Evolutionary conservation across 2,888 invertebrate species (phyloP).

Genomic region (Tillus elongatus): DNA sequence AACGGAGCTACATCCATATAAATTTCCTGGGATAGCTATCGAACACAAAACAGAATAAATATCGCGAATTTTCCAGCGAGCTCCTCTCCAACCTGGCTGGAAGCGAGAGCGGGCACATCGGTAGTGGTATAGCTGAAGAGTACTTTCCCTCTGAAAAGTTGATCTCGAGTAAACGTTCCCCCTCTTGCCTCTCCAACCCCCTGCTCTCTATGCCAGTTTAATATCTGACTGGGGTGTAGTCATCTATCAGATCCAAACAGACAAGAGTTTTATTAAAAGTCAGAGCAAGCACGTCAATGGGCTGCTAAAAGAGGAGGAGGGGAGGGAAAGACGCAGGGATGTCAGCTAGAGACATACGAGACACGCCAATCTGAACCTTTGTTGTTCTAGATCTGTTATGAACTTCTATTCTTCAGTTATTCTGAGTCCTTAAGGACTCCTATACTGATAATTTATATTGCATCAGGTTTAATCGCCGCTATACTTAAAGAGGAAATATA

Average conservation of each 20-base stretch:
- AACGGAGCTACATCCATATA: constrained; percentile 27
- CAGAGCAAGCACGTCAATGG: constrained; percentile 43
- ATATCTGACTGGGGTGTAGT: constrained; percentile 47
- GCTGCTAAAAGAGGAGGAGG: constrained; percentile 25
- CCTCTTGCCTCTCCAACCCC: constrained; percentile 20
- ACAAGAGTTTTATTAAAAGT: constrained; percentile 50
- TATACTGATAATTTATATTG: too few species aligned
- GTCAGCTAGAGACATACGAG: constrained; percentile 26
- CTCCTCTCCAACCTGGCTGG: constrained; percentile 9
- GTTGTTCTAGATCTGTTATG: constrained; percentile 8
- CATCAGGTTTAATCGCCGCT: too few species aligned
- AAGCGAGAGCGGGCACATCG: constrained; percentile 7
- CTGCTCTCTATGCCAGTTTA: constrained; percentile 35
- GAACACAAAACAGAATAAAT: constrained; percentile 28
- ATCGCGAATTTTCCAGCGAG: constrained; percentile 17
- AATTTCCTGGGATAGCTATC: constrained; percentile 29
- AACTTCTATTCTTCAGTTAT: not conserved
- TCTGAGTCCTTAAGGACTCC: constrained; percentile 1
- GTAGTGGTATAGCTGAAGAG: constrained; percentile 21
- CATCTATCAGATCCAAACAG: constrained; percentile 49
- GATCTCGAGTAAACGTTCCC: constrained; percentile 30
- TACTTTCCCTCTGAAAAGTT: constrained; percentile 32
- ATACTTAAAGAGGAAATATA: too few species aligned
- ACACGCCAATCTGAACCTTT: constrained; percentile 25
- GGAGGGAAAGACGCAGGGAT: constrained; percentile 16